A percentile compares a stretch with the other conserved stretches of the same genome.
Conservation (phyloP, 92 coral and sea anemone species). For the Porites lobata region DNA sequence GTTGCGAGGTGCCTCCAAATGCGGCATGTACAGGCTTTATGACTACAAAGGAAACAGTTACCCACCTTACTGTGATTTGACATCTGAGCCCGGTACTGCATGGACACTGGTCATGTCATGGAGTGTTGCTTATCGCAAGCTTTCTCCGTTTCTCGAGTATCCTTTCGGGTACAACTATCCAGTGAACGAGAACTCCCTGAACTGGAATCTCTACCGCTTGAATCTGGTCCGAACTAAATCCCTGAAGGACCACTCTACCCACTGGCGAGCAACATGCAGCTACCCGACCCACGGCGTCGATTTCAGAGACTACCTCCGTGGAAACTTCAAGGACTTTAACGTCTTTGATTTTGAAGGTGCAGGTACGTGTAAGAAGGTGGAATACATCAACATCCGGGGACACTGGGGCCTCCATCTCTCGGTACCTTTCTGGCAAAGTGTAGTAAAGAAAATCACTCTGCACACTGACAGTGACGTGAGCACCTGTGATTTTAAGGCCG, state of each 20-base stretch:
- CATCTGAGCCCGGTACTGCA: conserved; percentile 58
- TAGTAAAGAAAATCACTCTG: too few species aligned
- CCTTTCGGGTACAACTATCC: not conserved
- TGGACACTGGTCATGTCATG: conserved; percentile 61
- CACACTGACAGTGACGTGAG: too few species aligned
- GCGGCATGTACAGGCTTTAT: conserved; percentile 57
- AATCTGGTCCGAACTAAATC: not conserved
- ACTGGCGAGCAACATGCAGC: not conserved
- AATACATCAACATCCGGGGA: not conserved
- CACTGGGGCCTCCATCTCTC: not conserved
- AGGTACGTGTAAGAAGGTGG: not conserved
- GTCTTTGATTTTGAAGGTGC: not conserved
- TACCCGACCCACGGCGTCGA: not conserved
- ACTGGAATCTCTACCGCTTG: not conserved
- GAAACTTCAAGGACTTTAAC: conserved; percentile 65
- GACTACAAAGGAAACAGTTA: conserved; percentile 39
- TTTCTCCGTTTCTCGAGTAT: not conserved
- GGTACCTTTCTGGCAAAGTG: not conserved
- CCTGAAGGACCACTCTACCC: not conserved
- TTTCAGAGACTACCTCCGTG: conserved; percentile 65
- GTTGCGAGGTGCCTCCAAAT: conserved; percentile 25
- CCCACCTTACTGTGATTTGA: conserved; percentile 61
- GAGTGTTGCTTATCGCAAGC: not conserved
- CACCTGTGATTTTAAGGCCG: too few species aligned
- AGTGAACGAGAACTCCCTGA: not conserved